Evolutionary conservation across 2,888 invertebrate species (phyloP).

Genomic region (Orchesellides sinensis): DNA sequence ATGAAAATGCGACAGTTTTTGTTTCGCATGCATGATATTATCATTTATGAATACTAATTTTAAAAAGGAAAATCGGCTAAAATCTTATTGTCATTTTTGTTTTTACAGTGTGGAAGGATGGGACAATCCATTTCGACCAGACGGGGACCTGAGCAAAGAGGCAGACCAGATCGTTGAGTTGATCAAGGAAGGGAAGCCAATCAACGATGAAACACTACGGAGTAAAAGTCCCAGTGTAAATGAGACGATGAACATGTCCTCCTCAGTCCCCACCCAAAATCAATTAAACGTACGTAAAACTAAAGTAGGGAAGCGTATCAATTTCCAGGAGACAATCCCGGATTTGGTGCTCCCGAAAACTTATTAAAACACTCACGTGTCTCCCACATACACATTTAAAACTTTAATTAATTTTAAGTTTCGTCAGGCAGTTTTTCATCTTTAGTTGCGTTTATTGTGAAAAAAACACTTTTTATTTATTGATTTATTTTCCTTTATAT

Average conservation of each 20-base stretch:
- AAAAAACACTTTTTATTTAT: conserved; percentile 3
- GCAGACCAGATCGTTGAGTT: conserved; percentile 97
- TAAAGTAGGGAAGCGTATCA: conserved; percentile 62
- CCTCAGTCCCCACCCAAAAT: conserved; percentile 67
- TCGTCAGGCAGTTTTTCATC: neutral
- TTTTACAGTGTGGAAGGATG: conserved; percentile 85
- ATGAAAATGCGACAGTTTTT: no score
- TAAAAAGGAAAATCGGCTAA: conserved; percentile 85
- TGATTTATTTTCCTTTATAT: conserved; percentile 10
- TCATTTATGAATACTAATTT: conserved; percentile 30
- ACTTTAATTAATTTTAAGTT: conserved; percentile 23
- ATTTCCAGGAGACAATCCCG: conserved; percentile 64
- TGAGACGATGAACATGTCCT: conserved; percentile 68
- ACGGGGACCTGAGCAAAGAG: conserved; percentile 95
- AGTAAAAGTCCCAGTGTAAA: conserved; percentile 74
- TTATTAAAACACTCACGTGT: neutral
- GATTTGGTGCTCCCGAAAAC: conserved; percentile 65
- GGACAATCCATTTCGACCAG: conserved; percentile 98
- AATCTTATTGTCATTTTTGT: no score
- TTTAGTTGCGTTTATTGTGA: conserved; percentile 26
- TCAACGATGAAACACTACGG: conserved; percentile 78
- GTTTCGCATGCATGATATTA: neutral
- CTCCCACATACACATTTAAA: conserved; percentile 15
- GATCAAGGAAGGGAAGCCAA: conserved; percentile 93
- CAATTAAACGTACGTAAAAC: conserved; percentile 71